Evolutionary conservation across 2,888 invertebrate genomes (phyloP).

Genomic region (Eledone cirrhosa): DNA sequence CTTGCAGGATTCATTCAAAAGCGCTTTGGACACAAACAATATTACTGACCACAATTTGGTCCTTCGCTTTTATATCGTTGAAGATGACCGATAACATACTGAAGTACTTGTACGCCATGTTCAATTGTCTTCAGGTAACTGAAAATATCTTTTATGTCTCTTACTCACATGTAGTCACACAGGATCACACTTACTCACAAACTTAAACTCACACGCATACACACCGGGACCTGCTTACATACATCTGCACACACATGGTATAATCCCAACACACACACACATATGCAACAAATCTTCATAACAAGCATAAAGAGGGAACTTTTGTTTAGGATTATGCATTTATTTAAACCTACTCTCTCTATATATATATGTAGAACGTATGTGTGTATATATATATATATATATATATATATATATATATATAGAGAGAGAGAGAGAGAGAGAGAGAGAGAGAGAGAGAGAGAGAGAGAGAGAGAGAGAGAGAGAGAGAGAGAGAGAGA

Average conservation of each 20-base stretch:
- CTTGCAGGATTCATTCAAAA: conserved; percentile 63
- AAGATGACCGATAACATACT: conserved; percentile 64
- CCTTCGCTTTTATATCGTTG: conserved; percentile 65
- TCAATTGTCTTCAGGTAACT: conserved; percentile 65
- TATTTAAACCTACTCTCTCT: background rate
- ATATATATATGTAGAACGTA: background rate
- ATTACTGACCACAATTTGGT: conserved; percentile 64
- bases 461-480: no score
- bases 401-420: background rate
- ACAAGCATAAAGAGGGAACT: background rate
- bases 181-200: background rate
- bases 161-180: no score
- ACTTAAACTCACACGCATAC: background rate
- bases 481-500: no score
- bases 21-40: conserved; percentile 67
- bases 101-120: conserved; percentile 66
- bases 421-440: background rate
- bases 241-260: no score
- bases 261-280: no score
- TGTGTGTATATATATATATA: background rate
- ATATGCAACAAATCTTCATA: background rate
- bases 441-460: no score
- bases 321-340: background rate
- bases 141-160: no score
- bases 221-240: no score